A percentile compares a stretch with the other conserved stretches of the same genome.
These are phyloP conservation scores for Synanthedon formicaeformis DNA, from an alignment of 2,888 invertebrate genomes.

Conservation along the genomic window DNA sequence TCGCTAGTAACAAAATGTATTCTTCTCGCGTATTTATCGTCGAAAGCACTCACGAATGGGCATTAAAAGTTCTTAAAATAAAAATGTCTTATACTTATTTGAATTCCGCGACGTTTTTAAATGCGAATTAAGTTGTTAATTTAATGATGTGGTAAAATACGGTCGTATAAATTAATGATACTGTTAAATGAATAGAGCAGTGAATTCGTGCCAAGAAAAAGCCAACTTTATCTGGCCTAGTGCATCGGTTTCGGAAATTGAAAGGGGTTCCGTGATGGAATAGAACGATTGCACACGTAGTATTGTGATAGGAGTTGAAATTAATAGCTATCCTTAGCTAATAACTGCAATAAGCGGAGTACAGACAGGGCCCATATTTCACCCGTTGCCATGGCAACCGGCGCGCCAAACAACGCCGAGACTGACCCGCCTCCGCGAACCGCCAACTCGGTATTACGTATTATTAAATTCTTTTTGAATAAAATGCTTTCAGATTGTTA, in stretches of 20 bases:
- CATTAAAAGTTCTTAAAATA: not conserved
- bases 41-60: not conserved
- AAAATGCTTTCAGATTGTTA: no score
- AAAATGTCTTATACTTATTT: not conserved
- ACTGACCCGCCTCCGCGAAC: slow-evolving; percentile 1
- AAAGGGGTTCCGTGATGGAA: slow-evolving; percentile 15
- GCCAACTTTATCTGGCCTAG: slow-evolving; percentile 9
- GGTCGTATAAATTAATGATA: not conserved
- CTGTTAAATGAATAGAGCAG: not conserved
- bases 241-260: slow-evolving; percentile 6
- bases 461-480: no score
- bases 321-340: slow-evolving; percentile 55
- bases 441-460: not conserved
- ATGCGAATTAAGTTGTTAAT: not conserved
- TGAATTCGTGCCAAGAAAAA: slow-evolving; percentile 10
- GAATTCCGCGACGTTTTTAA: not conserved
- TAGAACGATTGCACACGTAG: slow-evolving; percentile 23
- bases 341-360: slow-evolving; percentile 50
- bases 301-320: slow-evolving; percentile 30
- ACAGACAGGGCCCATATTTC: slow-evolving; percentile 59
- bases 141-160: not conserved
- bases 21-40: not conserved
- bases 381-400: slow-evolving; percentile 51
- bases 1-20: no score
- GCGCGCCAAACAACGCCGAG: slow-evolving; percentile 47